phyloP scores from a whole-genome alignment of 2,797 vertebrate genomes.

The Danio kyathit region DNA sequence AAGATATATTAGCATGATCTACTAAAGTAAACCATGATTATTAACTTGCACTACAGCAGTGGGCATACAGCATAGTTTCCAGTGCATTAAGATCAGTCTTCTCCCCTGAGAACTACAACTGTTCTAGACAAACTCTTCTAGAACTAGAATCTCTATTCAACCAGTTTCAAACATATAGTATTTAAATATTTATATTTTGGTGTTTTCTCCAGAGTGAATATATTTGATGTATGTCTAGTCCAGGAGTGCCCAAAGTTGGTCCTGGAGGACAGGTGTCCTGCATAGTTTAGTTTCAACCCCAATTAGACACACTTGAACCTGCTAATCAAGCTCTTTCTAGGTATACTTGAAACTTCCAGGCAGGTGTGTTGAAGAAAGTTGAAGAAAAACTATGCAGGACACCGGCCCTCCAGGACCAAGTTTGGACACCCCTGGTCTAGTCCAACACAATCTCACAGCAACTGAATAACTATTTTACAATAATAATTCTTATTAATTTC shows the following conservation, averaged over 20 bases:
- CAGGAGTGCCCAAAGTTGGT: too few relatives aligned
- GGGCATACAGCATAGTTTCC: conserved; percentile 39
- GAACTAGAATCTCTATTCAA: conserved; percentile 35
- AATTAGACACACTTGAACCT: too few relatives aligned
- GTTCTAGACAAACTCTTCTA: conserved; percentile 37
- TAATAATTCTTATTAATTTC: too few relatives aligned
- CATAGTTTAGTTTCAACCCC: too few relatives aligned
- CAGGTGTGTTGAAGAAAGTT: too few relatives aligned
- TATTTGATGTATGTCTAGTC: conserved; percentile 16
- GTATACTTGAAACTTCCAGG: too few relatives aligned
- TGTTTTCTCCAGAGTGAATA: neutral
- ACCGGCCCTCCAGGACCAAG: too few relatives aligned
- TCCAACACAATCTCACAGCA: neutral
- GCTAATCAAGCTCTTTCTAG: too few relatives aligned
- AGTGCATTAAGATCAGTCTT: conserved; percentile 48
- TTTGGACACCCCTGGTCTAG: neutral
- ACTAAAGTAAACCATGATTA: conserved; percentile 50
- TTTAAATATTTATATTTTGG: conserved; percentile 18
- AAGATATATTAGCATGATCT: conserved; percentile 46
- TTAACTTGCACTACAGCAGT: conserved; percentile 47
- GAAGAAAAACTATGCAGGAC: too few relatives aligned
- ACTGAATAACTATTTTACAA: too few relatives aligned
- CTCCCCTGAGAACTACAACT: conserved; percentile 59
- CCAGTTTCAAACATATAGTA: conserved; percentile 27
- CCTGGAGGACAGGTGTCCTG: too few relatives aligned